Conservation (phyloP, 1,140 invertebrate species). For the Ostrea edulis region DNA sequence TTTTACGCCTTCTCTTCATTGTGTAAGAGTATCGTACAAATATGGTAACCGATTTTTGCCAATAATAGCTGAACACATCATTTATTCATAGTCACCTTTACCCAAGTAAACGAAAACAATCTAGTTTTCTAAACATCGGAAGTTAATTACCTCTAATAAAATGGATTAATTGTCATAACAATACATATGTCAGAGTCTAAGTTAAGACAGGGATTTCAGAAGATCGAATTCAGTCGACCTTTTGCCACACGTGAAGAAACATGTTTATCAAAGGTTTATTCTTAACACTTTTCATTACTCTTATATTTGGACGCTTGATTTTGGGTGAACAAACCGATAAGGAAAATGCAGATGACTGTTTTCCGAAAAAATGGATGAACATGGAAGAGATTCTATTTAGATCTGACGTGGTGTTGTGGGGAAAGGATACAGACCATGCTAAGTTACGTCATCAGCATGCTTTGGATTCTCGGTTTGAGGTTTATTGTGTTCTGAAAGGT, state of each 20-base stretch:
- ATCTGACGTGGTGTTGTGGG: conserved; percentile 48
- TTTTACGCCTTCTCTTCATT: no score
- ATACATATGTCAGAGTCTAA: neutral
- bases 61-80: no score
- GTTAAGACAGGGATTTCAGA: neutral
- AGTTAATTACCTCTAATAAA: neutral
- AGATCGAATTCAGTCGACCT: neutral
- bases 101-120: no score
- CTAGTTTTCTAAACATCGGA: no score
- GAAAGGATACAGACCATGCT: conserved; percentile 43
- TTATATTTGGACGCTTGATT: neutral
- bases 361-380: conserved; percentile 18
- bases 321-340: neutral
- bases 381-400: conserved; percentile 50
- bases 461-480: conserved; percentile 47
- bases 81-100: no score
- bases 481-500: conserved; percentile 48
- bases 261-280: neutral
- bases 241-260: neutral
- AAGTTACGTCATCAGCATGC: conserved; percentile 41
- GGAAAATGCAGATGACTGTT: neutral
- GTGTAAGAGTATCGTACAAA: no score
- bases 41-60: no score
- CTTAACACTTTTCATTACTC: neutral
- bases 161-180: neutral